These are phyloP conservation scores for Lacerta bilineata DNA, from an alignment of 2,797 vertebrate species.

Conservation along the genomic window DNA sequence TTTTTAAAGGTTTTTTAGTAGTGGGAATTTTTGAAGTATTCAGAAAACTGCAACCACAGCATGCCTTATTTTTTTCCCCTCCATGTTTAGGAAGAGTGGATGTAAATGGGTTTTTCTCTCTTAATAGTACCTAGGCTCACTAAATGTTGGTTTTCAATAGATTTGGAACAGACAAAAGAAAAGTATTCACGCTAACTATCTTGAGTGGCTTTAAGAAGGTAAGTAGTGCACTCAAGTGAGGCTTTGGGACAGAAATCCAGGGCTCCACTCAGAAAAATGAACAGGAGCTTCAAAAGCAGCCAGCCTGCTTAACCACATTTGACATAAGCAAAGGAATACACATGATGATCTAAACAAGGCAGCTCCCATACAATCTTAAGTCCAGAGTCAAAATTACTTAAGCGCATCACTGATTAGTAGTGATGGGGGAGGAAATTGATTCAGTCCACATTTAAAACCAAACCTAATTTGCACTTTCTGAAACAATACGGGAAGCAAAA, in stretches of 20 bases:
- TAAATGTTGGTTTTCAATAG: background rate
- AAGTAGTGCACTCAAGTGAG: background rate
- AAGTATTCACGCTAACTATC: background rate
- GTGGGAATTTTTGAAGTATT: slow-evolving; percentile 51
- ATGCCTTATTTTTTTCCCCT: background rate
- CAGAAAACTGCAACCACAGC: slow-evolving; percentile 23
- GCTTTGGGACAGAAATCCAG: background rate
- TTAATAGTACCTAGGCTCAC: background rate
- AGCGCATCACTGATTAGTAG: background rate
- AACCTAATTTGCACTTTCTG: too few relatives aligned
- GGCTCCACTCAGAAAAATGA: background rate
- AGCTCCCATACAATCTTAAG: too few relatives aligned
- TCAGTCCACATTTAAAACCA: too few relatives aligned
- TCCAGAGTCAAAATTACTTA: too few relatives aligned
- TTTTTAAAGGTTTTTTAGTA: slow-evolving; percentile 24
- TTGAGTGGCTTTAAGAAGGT: background rate
- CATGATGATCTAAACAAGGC: too few relatives aligned
- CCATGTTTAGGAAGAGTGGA: background rate
- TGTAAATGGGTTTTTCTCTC: background rate
- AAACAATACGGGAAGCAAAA: too few relatives aligned
- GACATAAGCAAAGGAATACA: too few relatives aligned
- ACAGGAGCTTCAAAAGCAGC: too few relatives aligned
- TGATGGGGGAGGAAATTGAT: too few relatives aligned
- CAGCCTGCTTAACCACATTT: too few relatives aligned
- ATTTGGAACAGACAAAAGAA: background rate